A percentile compares a stretch with the other conserved stretches of the same genome.
Conservation (phyloP, 2,113 vertebrate genomes). For the Sclerurus mexicanus region DNA sequence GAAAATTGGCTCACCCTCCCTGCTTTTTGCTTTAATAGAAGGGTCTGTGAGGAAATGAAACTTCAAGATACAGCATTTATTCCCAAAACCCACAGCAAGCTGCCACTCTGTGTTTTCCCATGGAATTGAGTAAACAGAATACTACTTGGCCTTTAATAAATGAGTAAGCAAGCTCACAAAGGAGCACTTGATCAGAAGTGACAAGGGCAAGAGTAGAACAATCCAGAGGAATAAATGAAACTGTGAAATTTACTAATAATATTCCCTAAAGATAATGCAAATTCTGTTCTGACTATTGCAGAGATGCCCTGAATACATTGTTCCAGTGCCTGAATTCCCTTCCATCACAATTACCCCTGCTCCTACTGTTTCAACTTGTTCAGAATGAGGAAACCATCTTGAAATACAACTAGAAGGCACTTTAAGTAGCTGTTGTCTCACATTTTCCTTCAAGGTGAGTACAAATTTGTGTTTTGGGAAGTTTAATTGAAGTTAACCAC, state of each 20-base stretch:
- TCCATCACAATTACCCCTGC: not conserved
- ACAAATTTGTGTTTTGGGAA: not conserved
- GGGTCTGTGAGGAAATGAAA: slow-evolving; percentile 6
- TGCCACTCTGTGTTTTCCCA: slow-evolving; percentile 18
- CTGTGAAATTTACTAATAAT: slow-evolving; percentile 11
- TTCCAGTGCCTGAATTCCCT: not conserved
- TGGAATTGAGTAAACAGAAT: not conserved
- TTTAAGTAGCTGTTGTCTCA: not conserved
- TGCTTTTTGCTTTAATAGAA: not conserved
- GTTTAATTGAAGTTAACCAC: not conserved
- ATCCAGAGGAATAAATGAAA: not conserved
- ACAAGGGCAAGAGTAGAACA: not conserved
- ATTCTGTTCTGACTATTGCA: not conserved
- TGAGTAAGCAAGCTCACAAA: not conserved
- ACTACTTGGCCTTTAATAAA: slow-evolving; percentile 30
- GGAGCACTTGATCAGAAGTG: not conserved
- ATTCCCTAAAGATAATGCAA: not conserved
- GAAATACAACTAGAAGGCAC: not conserved
- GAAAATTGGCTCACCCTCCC: slow-evolving; percentile 7
- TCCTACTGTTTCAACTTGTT: not conserved
- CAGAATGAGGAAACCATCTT: not conserved
- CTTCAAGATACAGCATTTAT: not conserved
- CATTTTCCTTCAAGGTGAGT: not conserved
- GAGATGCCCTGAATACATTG: not conserved
- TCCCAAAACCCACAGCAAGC: not conserved